phyloP scores from a whole-genome alignment of 2,888 invertebrate species.

The Sinodicranocentrus sp. region DNA sequence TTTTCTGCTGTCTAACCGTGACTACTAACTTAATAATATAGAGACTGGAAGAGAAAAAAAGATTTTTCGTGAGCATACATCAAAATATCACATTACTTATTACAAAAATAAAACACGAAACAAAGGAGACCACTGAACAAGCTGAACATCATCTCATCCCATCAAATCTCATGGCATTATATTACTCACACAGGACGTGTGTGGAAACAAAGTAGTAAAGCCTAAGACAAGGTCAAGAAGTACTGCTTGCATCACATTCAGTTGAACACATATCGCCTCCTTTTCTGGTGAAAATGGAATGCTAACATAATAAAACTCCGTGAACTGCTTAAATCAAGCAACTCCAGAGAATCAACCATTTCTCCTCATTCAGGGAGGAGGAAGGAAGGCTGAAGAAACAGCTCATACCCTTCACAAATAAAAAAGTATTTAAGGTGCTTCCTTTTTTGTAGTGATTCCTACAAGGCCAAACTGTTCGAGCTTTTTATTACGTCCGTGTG shows the following conservation, averaged over 20 bases:
- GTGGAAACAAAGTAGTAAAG: neutral
- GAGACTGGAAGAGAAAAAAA: no score
- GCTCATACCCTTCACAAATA: conserved; percentile 1
- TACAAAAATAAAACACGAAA: neutral
- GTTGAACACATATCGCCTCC: no score
- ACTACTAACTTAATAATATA: no score
- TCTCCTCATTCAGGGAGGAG: conserved; percentile 16
- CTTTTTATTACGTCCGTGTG: neutral
- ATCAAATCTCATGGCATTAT: no score
- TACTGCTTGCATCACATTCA: conserved; percentile 9
- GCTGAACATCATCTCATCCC: neutral
- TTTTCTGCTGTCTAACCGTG: no score
- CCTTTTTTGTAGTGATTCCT: neutral
- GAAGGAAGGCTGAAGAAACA: conserved; percentile 38
- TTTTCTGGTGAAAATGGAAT: neutral
- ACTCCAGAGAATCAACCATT: conserved; percentile 31
- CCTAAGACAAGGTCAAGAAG: conserved; percentile 50
- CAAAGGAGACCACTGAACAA: neutral
- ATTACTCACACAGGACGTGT: neutral
- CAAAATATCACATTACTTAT: conserved; percentile 6
- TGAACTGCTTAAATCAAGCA: no score
- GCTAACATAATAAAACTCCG: conserved; percentile 5
- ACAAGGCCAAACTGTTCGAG: neutral
- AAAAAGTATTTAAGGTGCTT: conserved; percentile 33
- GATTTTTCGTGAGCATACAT: neutral